These are phyloP conservation scores for Xanthorhoe spadicearia DNA, from an alignment of 2,888 invertebrate genomes.

Conservation along the genomic window DNA sequence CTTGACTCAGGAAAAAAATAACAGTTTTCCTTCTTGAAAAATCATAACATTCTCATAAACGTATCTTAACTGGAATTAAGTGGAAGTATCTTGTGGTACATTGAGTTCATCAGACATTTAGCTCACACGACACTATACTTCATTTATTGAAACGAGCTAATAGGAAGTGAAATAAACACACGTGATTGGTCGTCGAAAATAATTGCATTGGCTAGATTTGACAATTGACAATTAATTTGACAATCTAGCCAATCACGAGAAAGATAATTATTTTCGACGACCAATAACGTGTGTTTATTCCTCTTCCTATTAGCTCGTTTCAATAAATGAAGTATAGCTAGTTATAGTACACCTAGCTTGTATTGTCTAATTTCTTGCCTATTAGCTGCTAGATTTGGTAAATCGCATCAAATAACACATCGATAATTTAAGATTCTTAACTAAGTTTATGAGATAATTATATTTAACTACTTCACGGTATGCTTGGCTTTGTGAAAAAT, in stretches of 20 bases:
- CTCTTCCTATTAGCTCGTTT: too few relatives aligned
- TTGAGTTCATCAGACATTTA: constrained; percentile 7
- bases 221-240: too few relatives aligned
- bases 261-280: too few relatives aligned
- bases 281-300: too few relatives aligned
- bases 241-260: too few relatives aligned
- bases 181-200: too few relatives aligned
- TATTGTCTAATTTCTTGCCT: constrained; percentile 14
- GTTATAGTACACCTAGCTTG: constrained; percentile 14
- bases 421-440: neutral
- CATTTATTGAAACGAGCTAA: too few relatives aligned
- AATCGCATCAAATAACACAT: neutral
- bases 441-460: neutral
- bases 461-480: neutral
- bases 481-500: neutral
- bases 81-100: neutral
- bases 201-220: too few relatives aligned
- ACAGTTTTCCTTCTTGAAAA: neutral
- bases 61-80: neutral
- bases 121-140: neutral
- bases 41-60: neutral
- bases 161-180: too few relatives aligned
- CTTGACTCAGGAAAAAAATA: neutral
- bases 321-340: too few relatives aligned
- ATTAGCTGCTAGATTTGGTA: constrained; percentile 14